Base-by-base conservation (phyloP, 2,888 invertebrate genomes). In the Cryptocephalus primarius region DNA sequence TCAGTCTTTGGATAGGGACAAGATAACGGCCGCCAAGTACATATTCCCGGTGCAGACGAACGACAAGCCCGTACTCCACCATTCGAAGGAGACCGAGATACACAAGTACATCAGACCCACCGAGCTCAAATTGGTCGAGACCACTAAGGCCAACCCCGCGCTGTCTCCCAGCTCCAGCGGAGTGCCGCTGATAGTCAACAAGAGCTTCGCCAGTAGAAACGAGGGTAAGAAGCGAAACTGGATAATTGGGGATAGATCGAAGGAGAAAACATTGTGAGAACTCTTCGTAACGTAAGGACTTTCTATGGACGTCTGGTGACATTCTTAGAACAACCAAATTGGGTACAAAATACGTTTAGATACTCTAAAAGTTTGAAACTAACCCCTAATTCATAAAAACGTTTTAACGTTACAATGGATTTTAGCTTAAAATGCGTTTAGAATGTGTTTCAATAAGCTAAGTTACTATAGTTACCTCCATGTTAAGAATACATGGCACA, bases 81-180 rank as follows among this genome's bases (percentile, higher is more conserved):
- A 45, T 32, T 42, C 47, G 33, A 49, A 45, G 31, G 49, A 46
- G 14, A 14, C 43, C 9, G 46, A 42, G n/a, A 22, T 22, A 22
- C 38, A 31, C 22, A 47, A 47, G 33, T 46, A 49, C 31, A 47
- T 46, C 32, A 56, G 62, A 52, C 61, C 63, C 40, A 59, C 54
- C 31, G 59, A 61, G 42, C 54, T 63, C 31, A 58, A 60, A 49
- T 44, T 56, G 8, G 54, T 52, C 39, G 55, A 57, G 45, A 50
- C 52, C 10, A 49, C 55, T 31, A 49, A 49, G 14, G 52, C 55
- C 1, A 57, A 55, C 39, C 55, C 56, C 2, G 48, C 53, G 33
- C 44, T 67, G 72, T 82, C 82, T 6, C 82, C 82, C 2, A 81
- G 80, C 65, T 82, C 82, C 0, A 82, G 82, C 66, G 82, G 81